phyloP scores from a whole-genome alignment of 2,797 vertebrate genomes.

The Alfaro cultratus region DNA sequence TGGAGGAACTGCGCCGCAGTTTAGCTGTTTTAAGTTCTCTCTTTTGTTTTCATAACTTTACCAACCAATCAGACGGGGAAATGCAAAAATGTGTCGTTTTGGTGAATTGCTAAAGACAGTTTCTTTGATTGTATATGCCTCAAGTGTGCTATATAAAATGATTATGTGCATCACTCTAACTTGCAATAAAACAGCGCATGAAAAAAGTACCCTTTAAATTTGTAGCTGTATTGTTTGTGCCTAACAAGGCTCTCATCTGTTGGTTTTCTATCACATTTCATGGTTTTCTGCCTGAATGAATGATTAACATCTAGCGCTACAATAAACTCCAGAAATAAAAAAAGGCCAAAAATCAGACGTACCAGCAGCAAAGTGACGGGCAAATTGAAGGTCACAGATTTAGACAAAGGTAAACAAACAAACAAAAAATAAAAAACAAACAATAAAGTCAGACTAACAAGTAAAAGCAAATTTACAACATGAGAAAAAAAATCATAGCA shows the following conservation, averaged over 20 bases:
- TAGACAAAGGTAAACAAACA: not conserved
- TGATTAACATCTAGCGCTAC: not conserved
- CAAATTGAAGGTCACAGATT: not conserved
- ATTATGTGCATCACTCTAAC: not conserved
- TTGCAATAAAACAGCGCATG: not conserved
- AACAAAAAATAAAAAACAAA: not conserved
- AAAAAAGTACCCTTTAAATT: not conserved
- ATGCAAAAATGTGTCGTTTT: not conserved
- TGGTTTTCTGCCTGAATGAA: not conserved
- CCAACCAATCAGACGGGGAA: not conserved
- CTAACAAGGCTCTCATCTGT: not conserved
- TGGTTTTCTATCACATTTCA: not conserved
- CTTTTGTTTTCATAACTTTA: not conserved
- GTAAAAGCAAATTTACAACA: not conserved
- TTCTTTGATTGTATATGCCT: not conserved
- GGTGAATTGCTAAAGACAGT: not conserved
- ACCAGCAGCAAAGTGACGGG: not conserved
- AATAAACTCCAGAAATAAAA: not conserved
- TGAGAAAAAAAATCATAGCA: not conserved
- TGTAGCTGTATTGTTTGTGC: not conserved
- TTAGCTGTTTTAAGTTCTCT: not conserved
- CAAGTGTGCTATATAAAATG: not conserved
- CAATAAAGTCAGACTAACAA: not conserved
- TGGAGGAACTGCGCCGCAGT: slow-evolving; percentile 8
- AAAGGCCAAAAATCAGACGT: not conserved